Evolutionary conservation across 2,888 invertebrate species (phyloP).

Genomic region (Temnothorax ravouxi): DNA sequence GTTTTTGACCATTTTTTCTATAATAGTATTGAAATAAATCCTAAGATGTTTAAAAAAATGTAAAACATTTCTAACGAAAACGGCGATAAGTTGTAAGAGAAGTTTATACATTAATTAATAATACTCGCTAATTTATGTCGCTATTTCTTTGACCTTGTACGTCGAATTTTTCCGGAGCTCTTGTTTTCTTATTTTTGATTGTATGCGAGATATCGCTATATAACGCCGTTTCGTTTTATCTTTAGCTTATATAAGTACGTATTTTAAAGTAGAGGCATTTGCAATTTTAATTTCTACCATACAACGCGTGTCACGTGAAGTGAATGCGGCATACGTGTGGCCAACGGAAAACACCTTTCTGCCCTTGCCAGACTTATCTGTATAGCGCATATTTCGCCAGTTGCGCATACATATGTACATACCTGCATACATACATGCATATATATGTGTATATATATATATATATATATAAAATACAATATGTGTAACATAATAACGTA

Average conservation of each 20-base stretch:
- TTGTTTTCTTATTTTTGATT: background rate
- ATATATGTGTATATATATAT: background rate
- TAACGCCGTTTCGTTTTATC: slow-evolving; percentile 22
- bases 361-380: slow-evolving; percentile 6
- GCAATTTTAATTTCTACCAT: slow-evolving; percentile 38
- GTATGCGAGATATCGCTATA: background rate
- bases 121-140: background rate
- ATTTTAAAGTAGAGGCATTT: slow-evolving; percentile 30
- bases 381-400: background rate
- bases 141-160: background rate
- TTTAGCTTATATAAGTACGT: background rate
- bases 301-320: slow-evolving; percentile 13
- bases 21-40: too few species aligned
- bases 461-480: background rate
- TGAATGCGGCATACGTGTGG: slow-evolving; percentile 5
- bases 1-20: background rate
- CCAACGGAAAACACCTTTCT: background rate
- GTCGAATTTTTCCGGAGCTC: background rate
- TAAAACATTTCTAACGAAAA: background rate
- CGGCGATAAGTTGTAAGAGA: background rate
- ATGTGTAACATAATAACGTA: background rate
- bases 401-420: background rate
- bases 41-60: background rate
- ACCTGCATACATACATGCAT: background rate
- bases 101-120: background rate